A percentile compares a stretch with the other conserved stretches of the same genome.
These are phyloP conservation scores for Hippocampus guttulatus DNA, from an alignment of 2,113 vertebrate genomes.

Conservation along the genomic window DNA sequence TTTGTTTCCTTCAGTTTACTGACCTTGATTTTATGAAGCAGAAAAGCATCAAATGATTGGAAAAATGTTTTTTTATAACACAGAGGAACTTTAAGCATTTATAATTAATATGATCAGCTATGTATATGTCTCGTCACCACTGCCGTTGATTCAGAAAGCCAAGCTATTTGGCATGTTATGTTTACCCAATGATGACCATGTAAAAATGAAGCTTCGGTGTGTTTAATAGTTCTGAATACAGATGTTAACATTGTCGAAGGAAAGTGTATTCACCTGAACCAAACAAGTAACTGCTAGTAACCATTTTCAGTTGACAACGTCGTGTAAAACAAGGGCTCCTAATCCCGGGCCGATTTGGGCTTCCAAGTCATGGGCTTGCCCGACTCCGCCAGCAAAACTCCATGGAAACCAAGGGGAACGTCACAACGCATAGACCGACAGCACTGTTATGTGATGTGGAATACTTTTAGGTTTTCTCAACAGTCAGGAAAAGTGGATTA, in stretches of 20 bases:
- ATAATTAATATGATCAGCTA: conserved; percentile 49
- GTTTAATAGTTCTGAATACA: neutral
- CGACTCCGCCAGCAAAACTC: too few relatives aligned
- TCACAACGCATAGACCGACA: too few relatives aligned
- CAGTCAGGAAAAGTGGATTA: neutral
- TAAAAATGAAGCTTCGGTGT: neutral
- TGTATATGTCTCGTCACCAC: neutral
- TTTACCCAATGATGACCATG: too few relatives aligned
- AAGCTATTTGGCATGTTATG: neutral
- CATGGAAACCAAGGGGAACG: too few relatives aligned
- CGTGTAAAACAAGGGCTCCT: neutral
- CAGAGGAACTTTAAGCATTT: conserved; percentile 44
- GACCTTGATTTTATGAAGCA: conserved; percentile 26
- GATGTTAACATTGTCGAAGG: too few relatives aligned
- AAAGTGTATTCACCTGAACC: too few relatives aligned
- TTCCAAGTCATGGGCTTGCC: neutral
- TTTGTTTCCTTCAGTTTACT: conserved; percentile 39
- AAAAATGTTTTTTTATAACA: conserved; percentile 9
- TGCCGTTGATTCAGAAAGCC: neutral
- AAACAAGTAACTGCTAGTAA: neutral
- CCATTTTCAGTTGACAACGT: neutral
- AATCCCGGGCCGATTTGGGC: neutral
- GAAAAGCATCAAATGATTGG: neutral
- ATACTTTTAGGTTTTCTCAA: neutral
- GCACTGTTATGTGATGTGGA: too few relatives aligned